Percentiles rank a stretch among this genome's conserved stretches.
Conservation (phyloP, 2,797 vertebrate genomes). For the Hybognathus amarus region DNA sequence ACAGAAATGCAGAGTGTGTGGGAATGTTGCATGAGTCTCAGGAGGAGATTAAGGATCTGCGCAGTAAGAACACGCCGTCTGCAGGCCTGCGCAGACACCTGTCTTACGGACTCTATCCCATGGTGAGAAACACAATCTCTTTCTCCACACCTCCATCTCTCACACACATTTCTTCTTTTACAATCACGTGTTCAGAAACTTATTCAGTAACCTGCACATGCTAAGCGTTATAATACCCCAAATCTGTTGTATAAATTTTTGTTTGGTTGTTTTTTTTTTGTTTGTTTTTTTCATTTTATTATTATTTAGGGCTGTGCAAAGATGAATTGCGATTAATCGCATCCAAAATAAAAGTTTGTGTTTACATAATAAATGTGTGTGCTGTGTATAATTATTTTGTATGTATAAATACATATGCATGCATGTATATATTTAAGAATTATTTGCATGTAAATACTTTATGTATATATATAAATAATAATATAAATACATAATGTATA, state of each 20-base stretch:
- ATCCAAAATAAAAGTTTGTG: too few species aligned
- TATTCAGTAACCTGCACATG: not conserved
- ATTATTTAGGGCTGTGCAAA: too few species aligned
- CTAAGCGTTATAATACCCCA: not conserved
- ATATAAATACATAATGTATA: too few species aligned
- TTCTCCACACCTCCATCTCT: not conserved
- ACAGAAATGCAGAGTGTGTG: slow-evolving; percentile 89
- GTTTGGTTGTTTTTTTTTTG: not conserved
- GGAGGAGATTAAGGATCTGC: slow-evolving; percentile 90
- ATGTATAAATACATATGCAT: too few species aligned
- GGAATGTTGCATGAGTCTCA: slow-evolving; percentile 96
- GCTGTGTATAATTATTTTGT: too few species aligned
- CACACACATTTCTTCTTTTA: not conserved
- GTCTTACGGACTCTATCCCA: slow-evolving; percentile 82
- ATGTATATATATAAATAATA: too few species aligned
- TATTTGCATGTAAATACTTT: too few species aligned
- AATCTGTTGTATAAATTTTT: not conserved
- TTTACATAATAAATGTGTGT: too few species aligned
- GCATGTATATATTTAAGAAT: too few species aligned
- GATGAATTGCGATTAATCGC: too few species aligned
- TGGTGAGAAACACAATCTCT: slow-evolving; percentile 77
- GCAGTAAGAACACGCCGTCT: slow-evolving; percentile 81
- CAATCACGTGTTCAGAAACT: not conserved
- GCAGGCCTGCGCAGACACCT: slow-evolving; percentile 81
- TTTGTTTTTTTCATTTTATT: too few species aligned